Evolutionary conservation across 2,113 vertebrate genomes (phyloP).

Genomic region (Aspiorhynchus laticeps): DNA sequence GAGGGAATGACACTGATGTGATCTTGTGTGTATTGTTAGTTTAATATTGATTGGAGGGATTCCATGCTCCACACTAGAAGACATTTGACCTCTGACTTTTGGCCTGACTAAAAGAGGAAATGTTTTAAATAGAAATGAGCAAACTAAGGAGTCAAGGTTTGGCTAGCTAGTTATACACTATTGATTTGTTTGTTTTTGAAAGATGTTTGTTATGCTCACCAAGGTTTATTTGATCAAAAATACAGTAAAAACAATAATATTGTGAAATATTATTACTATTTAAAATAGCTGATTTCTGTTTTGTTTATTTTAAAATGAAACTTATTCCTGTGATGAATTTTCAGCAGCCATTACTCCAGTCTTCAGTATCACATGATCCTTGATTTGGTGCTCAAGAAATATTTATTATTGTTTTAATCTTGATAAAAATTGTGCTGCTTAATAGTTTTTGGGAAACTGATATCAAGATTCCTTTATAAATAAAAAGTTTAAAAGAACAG

Average conservation of each 20-base stretch:
- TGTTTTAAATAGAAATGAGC: slow-evolving; percentile 15
- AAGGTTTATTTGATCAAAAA: not conserved
- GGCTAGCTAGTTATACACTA: no score
- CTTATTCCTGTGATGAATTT: not conserved
- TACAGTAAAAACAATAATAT: not conserved
- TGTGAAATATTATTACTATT: not conserved
- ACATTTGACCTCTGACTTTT: slow-evolving; percentile 27
- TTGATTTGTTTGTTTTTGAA: no score
- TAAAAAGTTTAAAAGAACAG: not conserved
- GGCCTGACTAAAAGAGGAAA: slow-evolving; percentile 16
- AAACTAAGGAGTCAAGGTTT: not conserved
- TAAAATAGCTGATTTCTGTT: not conserved
- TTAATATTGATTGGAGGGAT: not conserved
- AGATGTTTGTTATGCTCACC: no score
- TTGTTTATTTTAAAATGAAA: not conserved
- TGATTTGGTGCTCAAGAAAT: not conserved
- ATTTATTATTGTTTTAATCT: not conserved
- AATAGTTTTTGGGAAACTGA: not conserved
- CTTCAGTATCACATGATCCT: not conserved
- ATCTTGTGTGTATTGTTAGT: slow-evolving; percentile 31
- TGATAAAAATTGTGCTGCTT: not conserved
- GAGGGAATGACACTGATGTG: not conserved
- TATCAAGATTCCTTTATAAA: not conserved
- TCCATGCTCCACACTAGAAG: not conserved
- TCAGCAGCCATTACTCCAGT: not conserved